A percentile compares a stretch with the other conserved stretches of the same genome.
Conservation (phyloP, 2,113 vertebrate genomes). For the Motacilla tschutschensis region DNA sequence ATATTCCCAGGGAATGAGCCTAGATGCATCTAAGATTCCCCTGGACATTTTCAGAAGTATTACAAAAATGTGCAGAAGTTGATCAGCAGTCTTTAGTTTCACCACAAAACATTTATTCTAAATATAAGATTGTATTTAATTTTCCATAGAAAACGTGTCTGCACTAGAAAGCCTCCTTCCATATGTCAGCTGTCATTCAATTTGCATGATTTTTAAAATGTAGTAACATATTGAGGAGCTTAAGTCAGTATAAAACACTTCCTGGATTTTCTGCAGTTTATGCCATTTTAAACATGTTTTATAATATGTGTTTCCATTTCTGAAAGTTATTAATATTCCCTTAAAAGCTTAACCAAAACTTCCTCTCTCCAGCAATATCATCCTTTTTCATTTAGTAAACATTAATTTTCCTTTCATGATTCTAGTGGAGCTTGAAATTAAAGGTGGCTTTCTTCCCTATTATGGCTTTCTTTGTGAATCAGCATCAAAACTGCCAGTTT, state of each 20-base stretch:
- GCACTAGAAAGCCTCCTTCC: background rate
- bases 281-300: background rate
- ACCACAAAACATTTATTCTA: background rate
- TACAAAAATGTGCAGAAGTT: background rate
- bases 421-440: slow-evolving; percentile 59
- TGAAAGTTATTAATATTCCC: background rate
- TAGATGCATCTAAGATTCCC: background rate
- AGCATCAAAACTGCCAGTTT: background rate
- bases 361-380: slow-evolving; percentile 1
- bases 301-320: background rate
- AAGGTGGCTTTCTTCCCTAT: slow-evolving; percentile 28
- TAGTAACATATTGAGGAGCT: background rate
- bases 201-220: background rate
- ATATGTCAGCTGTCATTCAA: background rate
- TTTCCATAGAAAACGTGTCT: background rate
- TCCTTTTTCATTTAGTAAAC: slow-evolving; percentile 40
- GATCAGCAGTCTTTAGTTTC: background rate
- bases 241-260: background rate
- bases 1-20: slow-evolving; percentile 20
- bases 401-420: slow-evolving; percentile 51
- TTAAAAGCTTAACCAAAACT: slow-evolving; percentile 30
- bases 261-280: background rate
- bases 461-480: background rate
- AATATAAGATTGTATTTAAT: background rate
- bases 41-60: background rate